Base-by-base conservation (phyloP, 2,113 vertebrate species). In the Motacilla alba region DNA sequence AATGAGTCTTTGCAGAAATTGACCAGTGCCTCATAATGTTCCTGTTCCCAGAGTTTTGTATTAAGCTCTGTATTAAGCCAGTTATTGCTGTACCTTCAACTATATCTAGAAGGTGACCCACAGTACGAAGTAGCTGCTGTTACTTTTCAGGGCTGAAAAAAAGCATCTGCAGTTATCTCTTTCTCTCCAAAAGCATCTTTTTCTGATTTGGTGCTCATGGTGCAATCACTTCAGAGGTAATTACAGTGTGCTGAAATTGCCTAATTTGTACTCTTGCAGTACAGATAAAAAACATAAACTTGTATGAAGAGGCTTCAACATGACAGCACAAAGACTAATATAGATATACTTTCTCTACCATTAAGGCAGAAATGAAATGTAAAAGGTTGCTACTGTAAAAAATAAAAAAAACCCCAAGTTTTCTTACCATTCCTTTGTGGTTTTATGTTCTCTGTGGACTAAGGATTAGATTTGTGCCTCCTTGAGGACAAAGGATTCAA, bases 381-480 rank as follows among this genome's bases (percentile, higher is more conserved):
- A 74, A 74, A 62, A 44, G 1, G 3, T 49, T 78, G 5, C 2
- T 28, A 24, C 11, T 31, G 7, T 10, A 21, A 78, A 86, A 86
- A 62, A 50, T 8, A 0, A 12, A 46, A 72, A 52, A 7, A 27
- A 33, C 18, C 2, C 18, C 2, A 3, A 58, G 0, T 68, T 68
- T 58, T 39, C 16, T 80, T 23, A 28, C 26, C 52, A 35, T 44
- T 84, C 21, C 6, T 22, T 56, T 73, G 3, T 80, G 39, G 9
- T 49, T 73, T 73, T 76, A 14, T 13, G 19, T 73, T 27, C 7
- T 83, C 3, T 44, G 41, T 33, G 6, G 9, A 62, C 41, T 73
- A 83, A 44, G 21, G 13, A 52, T 85, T 44, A 72, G 14, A 85
- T 63, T 75, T 82, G 35, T 23, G 11, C 64, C 10, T 82, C 5